Evolutionary conservation across 2,888 invertebrate genomes (phyloP), one percentile per base, ranked within the genome.

Genomic region (Lissonota sp.): DNA sequence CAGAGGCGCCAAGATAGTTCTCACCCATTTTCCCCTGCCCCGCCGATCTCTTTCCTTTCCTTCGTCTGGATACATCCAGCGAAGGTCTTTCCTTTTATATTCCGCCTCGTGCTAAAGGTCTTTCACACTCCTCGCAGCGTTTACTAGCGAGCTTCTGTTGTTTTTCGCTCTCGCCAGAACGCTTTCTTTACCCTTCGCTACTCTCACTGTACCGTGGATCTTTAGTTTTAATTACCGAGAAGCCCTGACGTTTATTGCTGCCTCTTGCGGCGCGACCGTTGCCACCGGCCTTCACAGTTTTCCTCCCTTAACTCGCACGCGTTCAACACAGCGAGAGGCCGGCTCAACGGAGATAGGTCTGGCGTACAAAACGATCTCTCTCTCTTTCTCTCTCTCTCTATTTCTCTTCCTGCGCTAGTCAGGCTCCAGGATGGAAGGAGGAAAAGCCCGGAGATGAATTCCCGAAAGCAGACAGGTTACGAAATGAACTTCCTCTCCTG

Each of bases 181-280:
- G 12, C 26, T 26, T 26, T 26, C 3, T 26, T 26, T 3, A 26
- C 26, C 26, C 26, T 26, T 26, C 26, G 26, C 26, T 26, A 1
- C 26, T 26, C 3, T 3, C 3, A 26, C 26, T 26, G 26, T 26
- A 26, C 3, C 26, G 26, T 26, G 87, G 88, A 91, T 91, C 91
- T 90, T 91, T 90, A 90, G 91, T 91, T 91, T 91, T 91, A 91
- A 91, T 91, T 91, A 91, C 90, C 89, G 85, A 82, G 85, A 84
- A 87, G 86, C 84, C 88, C 90, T 90, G 91, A 91, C 91, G 90
- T 91, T 91, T 91, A 91, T 91, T 91, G 90, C 90, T 86, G 86
- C 88, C 89, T 89, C 90, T 91, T 91, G 90, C 84, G 88, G 89
- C 87, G 67, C 79, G 26, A 3, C 26, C 26, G 60, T 75, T 80